Percentiles rank a stretch among this genome's conserved stretches.
Evolutionary conservation across 2,797 vertebrate species (phyloP).

Genomic region (Arctocebus calabarensis): DNA sequence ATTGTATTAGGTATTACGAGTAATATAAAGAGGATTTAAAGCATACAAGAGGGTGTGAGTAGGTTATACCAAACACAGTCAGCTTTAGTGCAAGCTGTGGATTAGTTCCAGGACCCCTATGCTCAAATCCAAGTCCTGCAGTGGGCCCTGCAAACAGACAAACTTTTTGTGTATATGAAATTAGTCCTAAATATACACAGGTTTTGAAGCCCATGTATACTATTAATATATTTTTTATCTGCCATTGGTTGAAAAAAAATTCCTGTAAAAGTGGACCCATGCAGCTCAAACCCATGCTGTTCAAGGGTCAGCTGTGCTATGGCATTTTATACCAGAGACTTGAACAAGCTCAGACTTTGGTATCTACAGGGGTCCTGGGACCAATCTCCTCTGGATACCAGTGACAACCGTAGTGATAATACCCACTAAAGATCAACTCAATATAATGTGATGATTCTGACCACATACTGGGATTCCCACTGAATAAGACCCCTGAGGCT

Average conservation of each 20-base stretch:
- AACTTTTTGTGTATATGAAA: background rate
- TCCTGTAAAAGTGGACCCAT: background rate
- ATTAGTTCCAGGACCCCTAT: background rate
- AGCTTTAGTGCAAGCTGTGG: background rate
- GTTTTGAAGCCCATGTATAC: background rate
- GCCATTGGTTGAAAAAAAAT: background rate
- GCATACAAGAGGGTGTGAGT: background rate
- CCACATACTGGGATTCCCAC: background rate
- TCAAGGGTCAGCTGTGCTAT: background rate
- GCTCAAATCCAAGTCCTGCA: background rate
- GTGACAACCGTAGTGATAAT: background rate
- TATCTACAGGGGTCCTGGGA: background rate
- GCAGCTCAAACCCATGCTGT: background rate
- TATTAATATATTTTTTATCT: background rate
- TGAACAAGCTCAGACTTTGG: background rate
- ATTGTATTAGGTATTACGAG: background rate
- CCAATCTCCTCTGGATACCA: background rate
- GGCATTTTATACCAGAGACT: background rate
- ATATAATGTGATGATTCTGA: too few species aligned
- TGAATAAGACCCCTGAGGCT: background rate
- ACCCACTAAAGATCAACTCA: background rate
- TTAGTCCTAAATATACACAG: background rate
- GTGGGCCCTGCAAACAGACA: background rate
- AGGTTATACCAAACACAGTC: background rate
- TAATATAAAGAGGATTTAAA: background rate